Evolutionary conservation across 2,888 invertebrate species (phyloP).

Genomic region (Smittia sp.): DNA sequence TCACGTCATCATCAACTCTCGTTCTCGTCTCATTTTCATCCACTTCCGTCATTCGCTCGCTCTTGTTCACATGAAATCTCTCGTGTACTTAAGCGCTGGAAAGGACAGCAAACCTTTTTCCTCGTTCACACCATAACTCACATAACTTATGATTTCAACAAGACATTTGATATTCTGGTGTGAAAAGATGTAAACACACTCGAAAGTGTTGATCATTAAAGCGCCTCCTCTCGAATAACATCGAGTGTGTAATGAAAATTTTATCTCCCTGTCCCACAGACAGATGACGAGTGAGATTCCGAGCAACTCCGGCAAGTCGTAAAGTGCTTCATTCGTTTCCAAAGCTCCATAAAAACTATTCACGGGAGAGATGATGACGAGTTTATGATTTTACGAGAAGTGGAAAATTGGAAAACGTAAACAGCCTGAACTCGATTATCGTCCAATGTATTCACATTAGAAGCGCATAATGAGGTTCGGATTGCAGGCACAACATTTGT

Average conservation of each 20-base stretch:
- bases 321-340: background rate
- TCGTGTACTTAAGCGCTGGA: background rate
- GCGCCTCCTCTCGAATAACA: background rate
- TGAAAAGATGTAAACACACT: conserved; percentile 15
- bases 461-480: conserved; percentile 24
- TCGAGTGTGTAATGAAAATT: background rate
- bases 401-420: conserved; percentile 21
- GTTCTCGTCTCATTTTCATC: background rate
- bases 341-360: background rate
- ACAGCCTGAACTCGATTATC: conserved; percentile 7
- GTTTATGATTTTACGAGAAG: background rate
- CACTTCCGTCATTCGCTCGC: conserved; percentile 24
- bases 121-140: conserved; percentile 26
- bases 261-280: background rate
- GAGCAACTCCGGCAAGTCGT: background rate
- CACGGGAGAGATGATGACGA: conserved; percentile 5
- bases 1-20: conserved; percentile 7
- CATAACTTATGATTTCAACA: conserved; percentile 28
- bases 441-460: background rate
- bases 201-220: background rate
- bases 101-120: background rate
- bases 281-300: conserved; percentile 13
- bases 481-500: background rate
- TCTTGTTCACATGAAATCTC: conserved; percentile 20
- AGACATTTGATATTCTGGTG: conserved; percentile 26